Evolutionary conservation across 1,140 invertebrate genomes (phyloP).

Genomic region (Antheraea pernyi): DNA sequence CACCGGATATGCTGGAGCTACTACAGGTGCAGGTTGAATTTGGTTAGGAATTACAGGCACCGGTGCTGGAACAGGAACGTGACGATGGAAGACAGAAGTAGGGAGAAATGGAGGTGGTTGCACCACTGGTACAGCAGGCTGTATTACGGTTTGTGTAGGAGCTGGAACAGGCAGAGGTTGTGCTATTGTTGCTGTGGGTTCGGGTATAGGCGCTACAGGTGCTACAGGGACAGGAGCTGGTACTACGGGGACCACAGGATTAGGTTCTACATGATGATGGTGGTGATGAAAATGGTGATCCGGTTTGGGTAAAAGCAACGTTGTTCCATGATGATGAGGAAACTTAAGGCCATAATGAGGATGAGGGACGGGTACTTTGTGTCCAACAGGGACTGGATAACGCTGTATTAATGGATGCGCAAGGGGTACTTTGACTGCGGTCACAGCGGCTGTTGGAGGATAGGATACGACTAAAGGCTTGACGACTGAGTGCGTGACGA

Average conservation of each 20-base stretch:
- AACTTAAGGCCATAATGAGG: slow-evolving; percentile 62
- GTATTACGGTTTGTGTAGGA: slow-evolving; percentile 31
- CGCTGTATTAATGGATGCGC: slow-evolving; percentile 46
- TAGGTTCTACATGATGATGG: slow-evolving; percentile 63
- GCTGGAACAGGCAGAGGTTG: slow-evolving; percentile 47
- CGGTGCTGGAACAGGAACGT: slow-evolving; percentile 26
- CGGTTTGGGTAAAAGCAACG: slow-evolving; percentile 46
- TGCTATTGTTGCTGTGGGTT: slow-evolving; percentile 42
- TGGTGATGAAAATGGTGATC: slow-evolving; percentile 68
- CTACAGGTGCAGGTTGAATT: slow-evolving; percentile 35
- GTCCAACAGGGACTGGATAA: slow-evolving; percentile 50
- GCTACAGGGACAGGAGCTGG: slow-evolving; percentile 33
- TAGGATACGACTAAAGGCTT: slow-evolving; percentile 74
- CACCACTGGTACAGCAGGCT: slow-evolving; percentile 35
- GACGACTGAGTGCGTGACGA: slow-evolving; percentile 69
- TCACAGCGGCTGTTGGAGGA: slow-evolving; percentile 65
- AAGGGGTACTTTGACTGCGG: slow-evolving; percentile 69
- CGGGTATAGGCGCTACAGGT: slow-evolving; percentile 42
- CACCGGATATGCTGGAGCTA: slow-evolving; percentile 27
- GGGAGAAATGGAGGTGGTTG: slow-evolving; percentile 43
- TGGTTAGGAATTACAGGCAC: slow-evolving; percentile 11
- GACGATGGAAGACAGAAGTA: slow-evolving; percentile 26
- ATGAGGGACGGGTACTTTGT: slow-evolving; percentile 57
- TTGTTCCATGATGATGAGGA: slow-evolving; percentile 54
- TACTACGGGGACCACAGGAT: slow-evolving; percentile 48